Evolutionary conservation across 2,888 invertebrate species (phyloP), one percentile per base, ranked within the genome.

Genomic region (Oxytorus armatus): DNA sequence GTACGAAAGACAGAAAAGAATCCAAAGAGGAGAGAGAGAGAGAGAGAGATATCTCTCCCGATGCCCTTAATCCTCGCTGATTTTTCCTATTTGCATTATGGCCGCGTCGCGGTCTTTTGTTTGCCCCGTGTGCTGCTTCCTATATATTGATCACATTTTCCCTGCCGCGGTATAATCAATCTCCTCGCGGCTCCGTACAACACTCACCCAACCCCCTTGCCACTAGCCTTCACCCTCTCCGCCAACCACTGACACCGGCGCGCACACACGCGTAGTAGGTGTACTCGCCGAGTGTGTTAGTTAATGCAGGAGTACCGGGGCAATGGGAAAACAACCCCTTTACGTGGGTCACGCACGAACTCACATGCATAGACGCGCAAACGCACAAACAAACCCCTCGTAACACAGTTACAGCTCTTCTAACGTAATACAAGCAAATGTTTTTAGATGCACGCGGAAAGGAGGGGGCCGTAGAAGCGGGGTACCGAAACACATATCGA

Each of bases 101-200:
- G 82, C 73, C 83, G 83, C 87, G 86, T 86, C 86, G 86, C 84
- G 75, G 85, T 87, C 88, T 89, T 91, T 91, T 91, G 91, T 91
- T 91, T 90, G 90, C 86, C 86, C 85, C 87, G 88, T 89, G 29
- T 49, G 59, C 59, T 55, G 63, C 77, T 75, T 83, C 77, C 76
- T 77, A 63, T 80, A 75, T 92, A 92, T 91, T 92, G 92, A 92
- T 92, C 91, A 91, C 90, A 92, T 91, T 91, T 91, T 91, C 91
- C 89, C 90, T 63, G 74, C 88, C 88, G 89, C 85, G 89, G 89
- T 89, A 90, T 91, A 92, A 92, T 92, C 91, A 92, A 92, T 92
- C 92, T 92, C 91, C 89, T 84, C 74, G 69, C 79, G 80, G 86
- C 90, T 87, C 89, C 76, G 77, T 78, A 57, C 78, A 68, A 55